Percentiles rank a stretch among this genome's conserved stretches.
Conservation (phyloP, 2,113 vertebrate species). For the Campylomormyrus numenius region DNA sequence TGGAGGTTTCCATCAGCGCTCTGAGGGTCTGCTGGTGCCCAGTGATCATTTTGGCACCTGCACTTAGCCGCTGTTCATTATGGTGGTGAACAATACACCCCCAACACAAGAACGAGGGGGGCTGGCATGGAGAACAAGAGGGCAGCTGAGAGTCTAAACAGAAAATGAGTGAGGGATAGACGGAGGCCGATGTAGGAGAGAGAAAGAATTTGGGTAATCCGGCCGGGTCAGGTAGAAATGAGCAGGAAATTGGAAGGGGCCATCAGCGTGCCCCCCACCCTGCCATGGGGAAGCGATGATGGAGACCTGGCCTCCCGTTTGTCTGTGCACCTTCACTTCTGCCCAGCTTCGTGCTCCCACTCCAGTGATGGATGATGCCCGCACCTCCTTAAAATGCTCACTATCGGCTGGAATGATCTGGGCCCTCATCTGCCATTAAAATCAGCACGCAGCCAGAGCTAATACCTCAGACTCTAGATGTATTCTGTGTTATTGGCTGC, state of each 20-base stretch:
- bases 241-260: background rate
- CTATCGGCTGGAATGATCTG: slow-evolving; percentile 71
- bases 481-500: slow-evolving; percentile 15
- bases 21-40: too few species aligned
- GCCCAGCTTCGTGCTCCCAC: background rate
- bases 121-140: background rate
- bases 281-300: background rate
- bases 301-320: background rate
- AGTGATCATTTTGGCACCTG: background rate
- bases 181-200: background rate
- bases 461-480: background rate
- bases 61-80: background rate
- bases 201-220: background rate
- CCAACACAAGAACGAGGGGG: background rate
- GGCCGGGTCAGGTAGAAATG: background rate
- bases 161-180: background rate
- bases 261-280: background rate
- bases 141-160: background rate
- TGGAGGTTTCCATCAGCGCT: too few species aligned
- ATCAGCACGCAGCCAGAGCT: slow-evolving; percentile 31
- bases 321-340: background rate
- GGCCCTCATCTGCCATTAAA: slow-evolving; percentile 72
- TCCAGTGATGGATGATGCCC: slow-evolving; percentile 58
- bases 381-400: slow-evolving; percentile 60
- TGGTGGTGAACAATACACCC: background rate